Evolutionary conservation across 2,797 vertebrate genomes (phyloP).

Genomic region (Gadopsis bispinosus): DNA sequence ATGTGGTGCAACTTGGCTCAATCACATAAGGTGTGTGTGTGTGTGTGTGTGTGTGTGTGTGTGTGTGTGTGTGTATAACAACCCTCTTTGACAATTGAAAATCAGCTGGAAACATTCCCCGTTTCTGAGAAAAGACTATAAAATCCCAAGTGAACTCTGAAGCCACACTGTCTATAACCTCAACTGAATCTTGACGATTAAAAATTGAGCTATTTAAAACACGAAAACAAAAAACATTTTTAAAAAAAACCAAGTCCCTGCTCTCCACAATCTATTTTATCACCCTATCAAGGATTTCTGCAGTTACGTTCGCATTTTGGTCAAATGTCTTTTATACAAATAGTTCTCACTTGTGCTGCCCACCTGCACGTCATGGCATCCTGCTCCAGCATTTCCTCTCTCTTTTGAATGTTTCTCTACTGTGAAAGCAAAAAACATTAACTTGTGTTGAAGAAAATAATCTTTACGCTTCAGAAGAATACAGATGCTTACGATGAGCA

Average conservation of each 20-base stretch:
- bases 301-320: slow-evolving; percentile 10
- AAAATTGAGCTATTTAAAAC: slow-evolving; percentile 13
- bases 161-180: background rate
- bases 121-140: background rate
- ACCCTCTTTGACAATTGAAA: background rate
- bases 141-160: background rate
- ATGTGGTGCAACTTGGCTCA: background rate
- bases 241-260: background rate
- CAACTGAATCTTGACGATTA: background rate
- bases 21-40: background rate
- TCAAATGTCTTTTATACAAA: background rate
- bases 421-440: too few species aligned
- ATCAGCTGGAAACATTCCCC: background rate
- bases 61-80: too few species aligned
- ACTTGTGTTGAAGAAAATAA: too few species aligned
- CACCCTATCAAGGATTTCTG: slow-evolving; percentile 25
- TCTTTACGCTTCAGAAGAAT: too few species aligned
- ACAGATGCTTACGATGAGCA: too few species aligned
- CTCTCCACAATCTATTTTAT: slow-evolving; percentile 24
- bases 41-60: too few species aligned
- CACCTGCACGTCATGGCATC: background rate
- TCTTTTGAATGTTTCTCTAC: background rate
- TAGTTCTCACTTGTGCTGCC: background rate
- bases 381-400: background rate
- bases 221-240: background rate